phyloP scores from a whole-genome alignment of 2,113 vertebrate species.

The Orthonyx spaldingii region DNA sequence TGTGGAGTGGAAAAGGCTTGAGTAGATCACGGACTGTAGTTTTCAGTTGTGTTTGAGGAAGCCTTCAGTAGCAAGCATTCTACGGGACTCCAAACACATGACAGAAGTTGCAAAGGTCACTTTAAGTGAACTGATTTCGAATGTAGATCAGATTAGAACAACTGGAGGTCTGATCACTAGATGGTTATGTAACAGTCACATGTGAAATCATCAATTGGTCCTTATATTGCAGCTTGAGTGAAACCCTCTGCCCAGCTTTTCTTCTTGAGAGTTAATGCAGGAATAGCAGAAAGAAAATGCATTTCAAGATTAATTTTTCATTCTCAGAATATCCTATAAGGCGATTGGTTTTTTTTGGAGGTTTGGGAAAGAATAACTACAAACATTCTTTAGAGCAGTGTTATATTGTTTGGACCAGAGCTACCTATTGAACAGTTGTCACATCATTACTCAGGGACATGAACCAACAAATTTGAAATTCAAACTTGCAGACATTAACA shows the following conservation, averaged over 20 bases:
- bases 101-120: neutral
- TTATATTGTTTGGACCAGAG: neutral
- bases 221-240: fast-evolving
- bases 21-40: fast-evolving
- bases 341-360: neutral
- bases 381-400: neutral
- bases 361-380: neutral
- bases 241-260: neutral
- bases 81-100: neutral
- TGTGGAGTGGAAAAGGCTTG: neutral
- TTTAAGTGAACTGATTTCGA: neutral
- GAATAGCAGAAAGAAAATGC: neutral
- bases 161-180: neutral
- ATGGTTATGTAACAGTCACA: neutral
- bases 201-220: neutral
- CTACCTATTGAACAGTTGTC: neutral
- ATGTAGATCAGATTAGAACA: neutral
- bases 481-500: neutral
- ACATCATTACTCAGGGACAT: neutral
- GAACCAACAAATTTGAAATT: neutral
- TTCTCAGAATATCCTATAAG: neutral
- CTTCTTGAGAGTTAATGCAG: neutral
- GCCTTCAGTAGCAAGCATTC: neutral
- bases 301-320: neutral
- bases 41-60: neutral